Base-by-base conservation (phyloP, 2,797 vertebrate genomes). In the Danio jaintianensis region DNA sequence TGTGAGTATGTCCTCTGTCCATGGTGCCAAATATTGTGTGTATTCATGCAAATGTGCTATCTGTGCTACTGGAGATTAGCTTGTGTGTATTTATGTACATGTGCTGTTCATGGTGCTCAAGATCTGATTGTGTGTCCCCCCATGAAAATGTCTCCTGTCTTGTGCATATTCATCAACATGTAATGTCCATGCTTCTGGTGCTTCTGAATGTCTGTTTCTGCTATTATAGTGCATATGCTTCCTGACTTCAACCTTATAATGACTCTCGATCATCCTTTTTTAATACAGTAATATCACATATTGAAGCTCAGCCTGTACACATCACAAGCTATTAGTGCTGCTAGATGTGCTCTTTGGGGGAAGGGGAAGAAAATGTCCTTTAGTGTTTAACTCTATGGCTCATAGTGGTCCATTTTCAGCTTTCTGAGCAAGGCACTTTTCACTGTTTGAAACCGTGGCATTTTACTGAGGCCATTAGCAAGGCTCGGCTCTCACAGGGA, bases 271-370 rank as follows among this genome's bases (percentile, higher is more conserved):
- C 55, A 48, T 52, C 15, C 12, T 20, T 75, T 36, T 75, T 55
- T 61, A 61, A 66, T 68, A 66, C 58, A 53, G 16, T 9, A 66
- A 74, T 58, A 74, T 55, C 38, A 58, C 47, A 64, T 22, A 74
- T 45, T 78, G 75, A 74, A 42, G 61, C 48, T 45, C 38, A 61
- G 74, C 50, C 67, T 12, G 53, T 68, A 55, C 53, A 62, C 58
- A 64, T 79, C 40, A 53, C 42, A 75, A 45, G 48, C 75, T 78
- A 74, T 84, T 71, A 81, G 70, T 58, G 62, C 68, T 78, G 61
- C 58, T 66, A 55, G 53, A 71, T 78, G n/a, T 20, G 15, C 62
- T 76, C 74, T 55, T 20, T 16, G 18, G 61, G 74, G 29, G 48
- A 64, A 45, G 18, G 52, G 36, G 18, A 38, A 77, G 29, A 63